These are phyloP conservation scores for Ceyx melanurus DNA, from an alignment of 2,113 vertebrate genomes.

Conservation along the genomic window DNA sequence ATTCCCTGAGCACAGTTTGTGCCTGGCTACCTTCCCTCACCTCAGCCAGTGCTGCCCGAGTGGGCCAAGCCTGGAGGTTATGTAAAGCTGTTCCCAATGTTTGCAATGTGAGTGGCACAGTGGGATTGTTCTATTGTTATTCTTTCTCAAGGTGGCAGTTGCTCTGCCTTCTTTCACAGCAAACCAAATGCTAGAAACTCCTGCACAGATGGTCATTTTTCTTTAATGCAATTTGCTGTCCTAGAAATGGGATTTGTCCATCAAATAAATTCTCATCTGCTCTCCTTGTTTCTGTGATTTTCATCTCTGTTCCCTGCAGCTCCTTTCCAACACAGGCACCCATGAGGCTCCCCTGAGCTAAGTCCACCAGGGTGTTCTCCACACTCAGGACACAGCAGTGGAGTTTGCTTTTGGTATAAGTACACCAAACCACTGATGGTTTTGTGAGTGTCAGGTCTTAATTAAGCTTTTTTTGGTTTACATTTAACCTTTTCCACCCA, in stretches of 20 bases:
- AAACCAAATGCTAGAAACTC: conserved; percentile 25
- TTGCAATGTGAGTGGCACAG: background rate
- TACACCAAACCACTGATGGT: background rate
- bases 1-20: too few species aligned
- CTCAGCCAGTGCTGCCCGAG: too few species aligned
- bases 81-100: background rate
- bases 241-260: background rate
- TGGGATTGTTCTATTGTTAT: background rate
- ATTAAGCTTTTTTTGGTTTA: background rate
- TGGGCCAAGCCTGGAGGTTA: too few species aligned
- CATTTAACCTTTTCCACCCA: background rate
- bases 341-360: background rate
- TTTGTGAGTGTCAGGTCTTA: background rate
- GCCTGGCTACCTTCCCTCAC: too few species aligned
- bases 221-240: background rate
- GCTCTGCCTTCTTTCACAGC: background rate
- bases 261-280: conserved; percentile 14
- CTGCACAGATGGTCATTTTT: conserved; percentile 35
- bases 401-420: background rate
- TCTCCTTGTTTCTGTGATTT: background rate
- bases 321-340: background rate
- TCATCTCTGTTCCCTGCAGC: background rate
- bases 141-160: background rate
- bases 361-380: background rate
- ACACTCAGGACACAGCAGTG: rapidly evolving